A percentile compares a stretch with the other conserved stretches of the same genome.
Evolutionary conservation across 2,888 invertebrate genomes (phyloP).

Genomic region (Lasioglossum vierecki): DNA sequence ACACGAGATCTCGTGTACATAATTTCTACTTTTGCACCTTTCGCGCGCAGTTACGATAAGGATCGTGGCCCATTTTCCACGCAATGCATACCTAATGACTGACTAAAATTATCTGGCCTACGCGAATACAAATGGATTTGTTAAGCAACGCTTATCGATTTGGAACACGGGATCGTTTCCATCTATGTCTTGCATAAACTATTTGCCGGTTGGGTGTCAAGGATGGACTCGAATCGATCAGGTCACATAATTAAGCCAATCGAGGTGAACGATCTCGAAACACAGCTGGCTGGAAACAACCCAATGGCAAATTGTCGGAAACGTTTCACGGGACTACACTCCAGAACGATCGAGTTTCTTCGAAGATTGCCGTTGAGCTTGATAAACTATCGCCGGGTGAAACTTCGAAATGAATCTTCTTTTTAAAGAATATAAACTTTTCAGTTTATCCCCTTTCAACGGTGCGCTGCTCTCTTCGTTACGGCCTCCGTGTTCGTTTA

Average conservation of each 20-base stretch:
- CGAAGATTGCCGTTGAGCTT: constrained; percentile 18
- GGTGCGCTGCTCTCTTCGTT: constrained; percentile 14
- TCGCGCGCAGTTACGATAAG: constrained; percentile 2
- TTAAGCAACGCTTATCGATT: constrained; percentile 17
- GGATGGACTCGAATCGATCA: neutral
- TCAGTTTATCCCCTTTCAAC: constrained; percentile 21
- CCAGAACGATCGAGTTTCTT: constrained; percentile 2
- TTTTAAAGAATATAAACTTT: constrained; percentile 42
- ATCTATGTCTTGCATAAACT: neutral
- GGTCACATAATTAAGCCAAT: neutral
- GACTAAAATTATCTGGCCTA: neutral
- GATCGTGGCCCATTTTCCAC: neutral
- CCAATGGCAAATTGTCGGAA: neutral
- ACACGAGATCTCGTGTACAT: neutral
- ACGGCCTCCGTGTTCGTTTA: constrained; percentile 34
- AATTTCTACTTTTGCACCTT: neutral
- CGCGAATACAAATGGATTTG: neutral
- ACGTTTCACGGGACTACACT: neutral
- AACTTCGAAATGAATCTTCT: constrained; percentile 27
- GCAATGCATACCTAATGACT: neutral
- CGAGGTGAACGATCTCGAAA: neutral
- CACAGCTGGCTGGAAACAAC: neutral
- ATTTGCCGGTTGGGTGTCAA: neutral
- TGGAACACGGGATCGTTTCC: neutral
- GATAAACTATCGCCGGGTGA: constrained; percentile 8